phyloP scores from a whole-genome alignment of 2,888 invertebrate genomes.

The Orthosia gracilis region DNA sequence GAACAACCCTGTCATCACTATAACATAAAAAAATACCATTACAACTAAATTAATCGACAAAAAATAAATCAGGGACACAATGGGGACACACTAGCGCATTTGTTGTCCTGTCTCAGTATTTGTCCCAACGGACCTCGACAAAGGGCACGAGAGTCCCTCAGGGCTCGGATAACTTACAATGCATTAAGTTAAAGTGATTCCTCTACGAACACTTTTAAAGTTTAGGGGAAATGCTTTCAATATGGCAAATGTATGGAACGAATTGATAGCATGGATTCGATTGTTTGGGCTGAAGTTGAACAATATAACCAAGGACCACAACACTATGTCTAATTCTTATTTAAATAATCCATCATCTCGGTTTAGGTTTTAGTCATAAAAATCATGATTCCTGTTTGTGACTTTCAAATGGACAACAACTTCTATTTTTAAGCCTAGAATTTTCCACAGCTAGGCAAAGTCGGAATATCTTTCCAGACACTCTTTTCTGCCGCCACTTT shows the following conservation, averaged over 20 bases:
- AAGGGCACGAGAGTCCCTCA: conserved; percentile 77
- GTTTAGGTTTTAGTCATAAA: no score
- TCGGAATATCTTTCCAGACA: no score
- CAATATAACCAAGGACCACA: no score
- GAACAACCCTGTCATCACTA: conserved; percentile 21
- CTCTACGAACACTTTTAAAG: conserved; percentile 82
- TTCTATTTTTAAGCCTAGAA: no score
- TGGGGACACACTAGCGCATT: conserved; percentile 75
- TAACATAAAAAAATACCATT: conserved; percentile 42
- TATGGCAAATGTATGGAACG: conserved; percentile 47
- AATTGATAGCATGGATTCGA: conserved; percentile 38
- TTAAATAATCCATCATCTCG: no score
- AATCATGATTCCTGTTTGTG: no score
- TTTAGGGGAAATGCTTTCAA: conserved; percentile 67
- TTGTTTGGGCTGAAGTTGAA: conserved; percentile 20
- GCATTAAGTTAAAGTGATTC: conserved; percentile 90
- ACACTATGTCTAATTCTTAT: no score
- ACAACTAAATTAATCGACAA: conserved; percentile 63
- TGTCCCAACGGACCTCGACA: conserved; percentile 76
- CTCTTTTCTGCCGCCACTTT: no score
- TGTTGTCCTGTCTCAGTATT: conserved; percentile 73
- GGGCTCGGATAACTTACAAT: conserved; percentile 83
- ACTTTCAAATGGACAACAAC: no score
- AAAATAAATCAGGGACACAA: conserved; percentile 67
- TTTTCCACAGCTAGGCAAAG: no score